These are phyloP conservation scores for Parapristionchus giblindavisi DNA, from an alignment of 2,888 invertebrate species.

Conservation along the genomic window DNA sequence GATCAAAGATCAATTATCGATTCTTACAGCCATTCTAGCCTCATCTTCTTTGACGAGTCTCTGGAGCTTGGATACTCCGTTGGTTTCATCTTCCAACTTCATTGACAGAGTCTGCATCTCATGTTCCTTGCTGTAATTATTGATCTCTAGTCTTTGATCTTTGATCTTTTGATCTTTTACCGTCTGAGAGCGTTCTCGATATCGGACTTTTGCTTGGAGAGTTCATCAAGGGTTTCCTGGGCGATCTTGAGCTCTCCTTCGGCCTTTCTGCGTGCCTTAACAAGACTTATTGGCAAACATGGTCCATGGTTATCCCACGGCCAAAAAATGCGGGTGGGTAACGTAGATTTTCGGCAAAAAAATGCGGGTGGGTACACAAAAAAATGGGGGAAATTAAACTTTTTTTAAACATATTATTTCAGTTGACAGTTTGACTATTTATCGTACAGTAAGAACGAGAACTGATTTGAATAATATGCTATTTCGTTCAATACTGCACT, in stretches of 20 bases:
- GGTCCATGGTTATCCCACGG: no score
- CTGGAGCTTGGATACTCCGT: conserved; percentile 92
- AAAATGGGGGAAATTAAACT: no score
- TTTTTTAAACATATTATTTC: no score
- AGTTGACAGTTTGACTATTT: no score
- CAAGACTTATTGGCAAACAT: no score
- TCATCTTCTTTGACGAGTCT: conserved; percentile 99
- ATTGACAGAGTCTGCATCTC: conserved; percentile 94
- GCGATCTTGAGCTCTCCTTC: conserved; percentile 70
- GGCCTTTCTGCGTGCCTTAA: conserved; percentile 63
- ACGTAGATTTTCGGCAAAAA: no score
- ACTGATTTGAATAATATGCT: no score
- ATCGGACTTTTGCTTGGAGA: conserved; percentile 66
- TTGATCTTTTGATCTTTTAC: neutral
- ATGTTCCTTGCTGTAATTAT: conserved; percentile 78
- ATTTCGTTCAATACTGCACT: no score
- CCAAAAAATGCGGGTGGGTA: no score
- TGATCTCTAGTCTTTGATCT: neutral
- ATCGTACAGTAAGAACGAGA: no score
- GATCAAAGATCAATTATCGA: conserved; percentile 11
- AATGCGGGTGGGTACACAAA: no score
- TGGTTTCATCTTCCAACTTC: conserved; percentile 97
- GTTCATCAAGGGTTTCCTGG: conserved; percentile 67
- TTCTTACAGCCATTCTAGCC: conserved; percentile 48
- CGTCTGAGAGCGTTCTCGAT: conserved; percentile 69